Evolutionary conservation across 92 coral and sea anemone genomes (phyloP), one percentile per base, ranked within the genome.

Genomic region (Zoanthus solanderi): DNA sequence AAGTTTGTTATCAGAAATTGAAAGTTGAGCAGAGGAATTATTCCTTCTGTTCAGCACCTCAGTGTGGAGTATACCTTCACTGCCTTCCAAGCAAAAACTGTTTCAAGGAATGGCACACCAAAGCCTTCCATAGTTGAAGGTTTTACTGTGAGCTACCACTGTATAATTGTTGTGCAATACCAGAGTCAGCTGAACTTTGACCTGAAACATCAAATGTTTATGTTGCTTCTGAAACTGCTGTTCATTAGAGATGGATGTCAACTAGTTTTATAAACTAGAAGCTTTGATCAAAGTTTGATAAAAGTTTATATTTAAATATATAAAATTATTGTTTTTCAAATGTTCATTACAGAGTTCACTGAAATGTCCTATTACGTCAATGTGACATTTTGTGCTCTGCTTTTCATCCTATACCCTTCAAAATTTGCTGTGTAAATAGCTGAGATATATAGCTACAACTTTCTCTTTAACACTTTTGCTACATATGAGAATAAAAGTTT

Each of bases 381-480:
- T 71, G n/a, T 45, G 83, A 78, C 83, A 78, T 78, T 78, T 78
- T 78, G 71, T 57, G 34, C 83, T 78, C 50, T 58, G 52, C 32
- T 78, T 78, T 78, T 78, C 56, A 58, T 34, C 54, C n/a, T n/a
- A n/a, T n/a, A n/a, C n/a, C n/a, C n/a, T n/a, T n/a, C n/a, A n/a
- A n/a, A n/a, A n/a, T n/a, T n/a, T n/a, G n/a, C n/a, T n/a, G n/a
- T n/a, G 69, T 56, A 78, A 78, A 56, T 78, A 56, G 42, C 83
- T 78, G 53, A 78, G 71, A 78, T 57, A 29, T 54, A 78, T 4
- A 58, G 71, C 83, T 78, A 58, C 63, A 78, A 78, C 71, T 37
- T 58, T 78, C 31, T 78, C 7, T 58, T 58, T 78, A 58, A 58
- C 83, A 78, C 83, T 58, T 78, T 78, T 60, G 83, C 69, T 31